These are phyloP conservation scores for Acronicta aceris DNA, from an alignment of 2,888 invertebrate genomes.

Conservation along the genomic window DNA sequence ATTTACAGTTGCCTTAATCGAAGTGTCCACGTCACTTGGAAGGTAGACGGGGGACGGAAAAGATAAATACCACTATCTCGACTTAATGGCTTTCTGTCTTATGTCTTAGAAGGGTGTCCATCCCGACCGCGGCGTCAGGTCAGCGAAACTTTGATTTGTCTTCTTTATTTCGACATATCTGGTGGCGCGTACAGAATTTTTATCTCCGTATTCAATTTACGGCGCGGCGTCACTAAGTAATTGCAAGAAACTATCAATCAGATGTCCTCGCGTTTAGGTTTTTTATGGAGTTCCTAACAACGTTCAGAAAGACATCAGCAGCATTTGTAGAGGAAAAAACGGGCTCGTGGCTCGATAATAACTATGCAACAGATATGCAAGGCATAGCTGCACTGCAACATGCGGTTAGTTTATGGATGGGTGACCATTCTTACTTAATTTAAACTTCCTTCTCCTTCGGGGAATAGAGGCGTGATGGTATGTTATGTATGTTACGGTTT, in stretches of 20 bases:
- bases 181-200: constrained; percentile 71
- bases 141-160: constrained; percentile 84
- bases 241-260: constrained; percentile 35
- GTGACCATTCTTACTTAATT: too few relatives aligned
- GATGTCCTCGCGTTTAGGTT: constrained; percentile 14
- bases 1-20: constrained; percentile 67
- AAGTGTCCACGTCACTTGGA: constrained; percentile 71
- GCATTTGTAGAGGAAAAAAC: too few relatives aligned
- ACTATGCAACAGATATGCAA: too few relatives aligned
- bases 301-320: too few relatives aligned
- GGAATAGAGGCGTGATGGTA: too few relatives aligned
- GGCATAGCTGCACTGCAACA: too few relatives aligned
- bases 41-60: constrained; percentile 67
- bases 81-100: constrained; percentile 84
- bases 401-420: too few relatives aligned
- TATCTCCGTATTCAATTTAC: constrained; percentile 67
- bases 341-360: too few relatives aligned
- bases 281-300: background rate
- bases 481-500: too few relatives aligned
- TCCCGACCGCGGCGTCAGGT: constrained; percentile 73
- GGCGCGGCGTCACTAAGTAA: constrained; percentile 50
- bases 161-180: constrained; percentile 83
- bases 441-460: too few relatives aligned
- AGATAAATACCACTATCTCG: constrained; percentile 85
- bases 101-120: constrained; percentile 77